Base-by-base conservation (phyloP, 2,888 invertebrate genomes). In the Drosophila eohydei region DNA sequence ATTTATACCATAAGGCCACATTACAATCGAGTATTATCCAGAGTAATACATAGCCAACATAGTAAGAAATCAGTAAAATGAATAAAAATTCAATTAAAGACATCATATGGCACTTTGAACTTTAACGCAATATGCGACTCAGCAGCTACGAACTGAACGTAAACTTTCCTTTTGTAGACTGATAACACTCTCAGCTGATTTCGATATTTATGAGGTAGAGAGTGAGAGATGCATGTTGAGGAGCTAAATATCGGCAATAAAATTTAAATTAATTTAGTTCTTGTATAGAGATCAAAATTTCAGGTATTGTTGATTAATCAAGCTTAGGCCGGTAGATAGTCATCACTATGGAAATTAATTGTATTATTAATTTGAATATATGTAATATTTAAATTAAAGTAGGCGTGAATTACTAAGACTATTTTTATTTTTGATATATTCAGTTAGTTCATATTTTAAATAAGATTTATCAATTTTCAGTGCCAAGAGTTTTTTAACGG, bases 21-120 rank as follows among this genome's bases (percentile, higher is more conserved):
- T 96, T 95, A 82, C 95, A 94, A 84, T 96, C 96, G 30, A 94
- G 86, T 32, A 95, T 88, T 60, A 94, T 91, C 70, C 94, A 92
- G 0, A 94, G 86, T 46, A 95, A 69, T 1, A 94, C 74, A 82
- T 94, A 95, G 43, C 94, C 72, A 4, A 94, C 70, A 55, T 94
- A 94, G 85, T 95, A 95, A 6, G 94, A 58, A 41, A 92, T 69
- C 3, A 92, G 63, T 0, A 84, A 56, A 0, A 92, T 36, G 2
- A 91, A 86, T 32, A 93, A 54, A 32, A 92, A 66, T 74, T 91
- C 93, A 26, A 93, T 79, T 11, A 93, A 83, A 26, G 73, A 80
- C 93, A 93, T 93, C 12, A 32, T 70, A 9, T 28, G 14, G 40
- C 52, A 43, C 70, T 71, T 76, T 80, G 67, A 28, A 59, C 67